Percentiles rank a stretch among this genome's conserved stretches.
phyloP scores from a whole-genome alignment of 2,797 vertebrate genomes.

The Anabacerthia variegaticeps region DNA sequence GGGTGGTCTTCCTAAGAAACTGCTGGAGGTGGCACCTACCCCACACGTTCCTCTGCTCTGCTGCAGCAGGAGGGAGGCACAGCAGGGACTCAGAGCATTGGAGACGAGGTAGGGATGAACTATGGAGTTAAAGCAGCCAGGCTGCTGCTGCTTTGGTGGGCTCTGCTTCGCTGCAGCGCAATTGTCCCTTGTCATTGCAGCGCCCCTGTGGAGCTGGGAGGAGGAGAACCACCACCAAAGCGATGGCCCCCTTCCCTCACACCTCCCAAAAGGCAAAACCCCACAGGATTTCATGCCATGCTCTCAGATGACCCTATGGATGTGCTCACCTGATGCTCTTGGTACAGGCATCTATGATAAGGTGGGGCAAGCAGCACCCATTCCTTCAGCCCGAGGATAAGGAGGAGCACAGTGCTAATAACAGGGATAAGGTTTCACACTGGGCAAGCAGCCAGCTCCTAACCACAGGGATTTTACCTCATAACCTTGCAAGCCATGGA shows the following conservation, averaged over 20 bases:
- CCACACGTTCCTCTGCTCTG: not conserved
- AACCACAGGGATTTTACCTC: not conserved
- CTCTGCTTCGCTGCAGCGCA: not conserved
- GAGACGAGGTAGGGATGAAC: not conserved
- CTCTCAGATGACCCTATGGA: accelerated
- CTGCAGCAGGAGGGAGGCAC: not conserved
- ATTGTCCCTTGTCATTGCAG: not conserved
- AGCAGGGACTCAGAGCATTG: not conserved
- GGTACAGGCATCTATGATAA: accelerated
- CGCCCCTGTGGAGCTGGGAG: accelerated
- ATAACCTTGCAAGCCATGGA: accelerated
- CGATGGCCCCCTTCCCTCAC: not conserved
- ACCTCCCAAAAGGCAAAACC: not conserved
- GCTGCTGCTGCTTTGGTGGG: not conserved
- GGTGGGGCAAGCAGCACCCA: not conserved
- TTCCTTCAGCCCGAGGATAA: not conserved
- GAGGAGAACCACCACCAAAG: not conserved
- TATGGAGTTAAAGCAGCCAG: not conserved
- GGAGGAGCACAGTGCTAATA: not conserved
- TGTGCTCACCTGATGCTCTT: accelerated
- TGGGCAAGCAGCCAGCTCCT: not conserved
- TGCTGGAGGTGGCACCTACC: not conserved
- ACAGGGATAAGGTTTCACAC: not conserved
- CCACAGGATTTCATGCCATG: not conserved
- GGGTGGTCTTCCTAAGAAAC: not conserved